A percentile compares a stretch with the other conserved stretches of the same genome.
These are phyloP conservation scores for Nothura maculosa DNA, from an alignment of 2,797 vertebrate species.

Conservation along the genomic window DNA sequence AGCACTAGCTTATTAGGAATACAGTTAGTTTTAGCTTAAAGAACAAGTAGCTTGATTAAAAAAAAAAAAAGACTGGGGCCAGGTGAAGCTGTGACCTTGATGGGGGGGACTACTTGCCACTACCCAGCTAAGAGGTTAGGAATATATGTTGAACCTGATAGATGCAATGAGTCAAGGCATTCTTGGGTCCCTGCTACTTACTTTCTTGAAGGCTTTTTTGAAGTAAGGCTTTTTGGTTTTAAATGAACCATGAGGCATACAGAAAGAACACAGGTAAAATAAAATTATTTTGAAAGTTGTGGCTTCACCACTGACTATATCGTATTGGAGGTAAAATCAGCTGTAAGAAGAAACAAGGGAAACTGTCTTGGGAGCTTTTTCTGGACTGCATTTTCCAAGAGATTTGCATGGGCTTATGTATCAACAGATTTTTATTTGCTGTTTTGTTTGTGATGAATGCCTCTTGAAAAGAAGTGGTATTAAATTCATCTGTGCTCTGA, in stretches of 20 bases:
- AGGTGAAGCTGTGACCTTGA: rapidly evolving
- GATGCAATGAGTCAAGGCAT: rapidly evolving
- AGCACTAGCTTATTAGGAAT: rapidly evolving
- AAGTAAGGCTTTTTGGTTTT: background rate
- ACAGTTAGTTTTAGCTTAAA: rapidly evolving
- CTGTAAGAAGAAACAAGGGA: background rate
- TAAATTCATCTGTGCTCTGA: background rate
- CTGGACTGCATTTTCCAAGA: background rate
- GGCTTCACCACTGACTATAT: background rate
- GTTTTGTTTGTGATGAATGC: background rate
- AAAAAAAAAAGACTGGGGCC: rapidly evolving
- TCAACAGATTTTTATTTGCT: background rate
- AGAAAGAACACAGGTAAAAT: background rate
- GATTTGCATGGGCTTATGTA: background rate
- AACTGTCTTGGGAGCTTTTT: background rate
- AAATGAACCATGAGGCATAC: rapidly evolving
- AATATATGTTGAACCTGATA: background rate
- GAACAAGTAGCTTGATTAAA: background rate
- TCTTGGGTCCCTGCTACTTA: background rate
- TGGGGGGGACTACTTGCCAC: rapidly evolving
- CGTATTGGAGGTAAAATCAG: background rate
- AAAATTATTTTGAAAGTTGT: rapidly evolving
- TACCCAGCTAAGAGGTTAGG: rapidly evolving
- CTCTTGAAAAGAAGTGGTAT: constrained; percentile 1
- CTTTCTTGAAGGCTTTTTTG: background rate